These are phyloP conservation scores for Ferdinandea cuprea DNA, from an alignment of 2,888 invertebrate genomes.

Conservation along the genomic window DNA sequence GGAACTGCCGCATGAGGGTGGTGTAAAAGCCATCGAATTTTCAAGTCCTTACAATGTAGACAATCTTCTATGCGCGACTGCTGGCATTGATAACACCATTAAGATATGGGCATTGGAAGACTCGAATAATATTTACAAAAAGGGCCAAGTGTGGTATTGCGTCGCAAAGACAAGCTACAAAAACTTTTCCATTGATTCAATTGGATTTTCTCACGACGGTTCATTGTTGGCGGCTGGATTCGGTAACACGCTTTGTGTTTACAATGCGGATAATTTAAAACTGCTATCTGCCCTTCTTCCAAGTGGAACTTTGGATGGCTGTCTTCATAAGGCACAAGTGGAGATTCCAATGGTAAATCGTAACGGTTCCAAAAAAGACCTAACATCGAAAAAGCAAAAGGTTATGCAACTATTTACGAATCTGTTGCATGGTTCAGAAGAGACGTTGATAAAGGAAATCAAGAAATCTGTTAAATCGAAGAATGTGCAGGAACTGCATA, in stretches of 20 bases:
- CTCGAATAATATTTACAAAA: conserved; percentile 84
- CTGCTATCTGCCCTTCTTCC: conserved; percentile 85
- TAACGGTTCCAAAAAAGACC: conserved; percentile 76
- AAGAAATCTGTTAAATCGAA: conserved; percentile 70
- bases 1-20: conserved; percentile 88
- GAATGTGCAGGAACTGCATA: conserved; percentile 44
- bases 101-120: conserved; percentile 88
- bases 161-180: conserved; percentile 86
- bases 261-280: conserved; percentile 86
- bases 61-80: conserved; percentile 85
- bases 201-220: conserved; percentile 90
- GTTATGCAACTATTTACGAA: conserved; percentile 78
- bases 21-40: conserved; percentile 86
- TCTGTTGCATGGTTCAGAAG: conserved; percentile 79
- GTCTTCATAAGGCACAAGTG: conserved; percentile 79
- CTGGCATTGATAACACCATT: conserved; percentile 87
- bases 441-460: conserved; percentile 77
- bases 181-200: conserved; percentile 84
- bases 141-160: conserved; percentile 87
- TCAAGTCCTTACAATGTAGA: conserved; percentile 84
- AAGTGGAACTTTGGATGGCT: conserved; percentile 79
- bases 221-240: conserved; percentile 89
- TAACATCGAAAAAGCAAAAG: conserved; percentile 77
- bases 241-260: conserved; percentile 87
- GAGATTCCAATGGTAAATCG: conserved; percentile 75